Conservation (phyloP, 1,140 invertebrate genomes). For the Caenorhabditis remanei region DNA sequence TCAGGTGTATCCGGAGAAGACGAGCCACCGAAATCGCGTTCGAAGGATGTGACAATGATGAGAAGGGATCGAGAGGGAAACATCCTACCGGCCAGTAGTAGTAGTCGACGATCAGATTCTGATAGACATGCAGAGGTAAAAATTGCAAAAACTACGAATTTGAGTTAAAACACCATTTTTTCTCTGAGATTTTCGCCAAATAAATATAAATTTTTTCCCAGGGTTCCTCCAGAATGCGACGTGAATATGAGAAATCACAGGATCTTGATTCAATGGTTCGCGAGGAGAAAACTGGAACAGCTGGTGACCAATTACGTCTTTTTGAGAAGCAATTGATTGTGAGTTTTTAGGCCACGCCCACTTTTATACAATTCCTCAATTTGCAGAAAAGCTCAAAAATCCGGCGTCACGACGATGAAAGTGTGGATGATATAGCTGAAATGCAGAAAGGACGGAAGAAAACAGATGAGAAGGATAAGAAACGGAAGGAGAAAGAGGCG, state of each 20-base stretch:
- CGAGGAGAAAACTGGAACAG: conserved; percentile 87
- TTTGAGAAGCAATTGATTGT: conserved; percentile 85
- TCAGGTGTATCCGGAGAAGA: conserved; percentile 64
- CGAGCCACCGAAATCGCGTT: conserved; percentile 27
- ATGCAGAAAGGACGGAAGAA: conserved; percentile 82
- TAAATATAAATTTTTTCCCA: conserved; percentile 6
- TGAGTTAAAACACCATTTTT: too few relatives aligned
- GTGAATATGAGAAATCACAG: conserved; percentile 66
- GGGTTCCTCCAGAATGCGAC: conserved; percentile 66
- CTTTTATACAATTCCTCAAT: conserved; percentile 28
- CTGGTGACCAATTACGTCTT: conserved; percentile 86
- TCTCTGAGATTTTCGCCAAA: too few relatives aligned
- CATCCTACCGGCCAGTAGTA: conserved; percentile 65
- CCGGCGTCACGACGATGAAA: conserved; percentile 82
- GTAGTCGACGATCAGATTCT: conserved; percentile 27
- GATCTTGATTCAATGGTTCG: conserved; percentile 81
- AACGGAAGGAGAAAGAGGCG: conserved; percentile 84
- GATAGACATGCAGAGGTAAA: conserved; percentile 56
- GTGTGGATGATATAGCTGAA: conserved; percentile 90
- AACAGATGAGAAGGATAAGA: conserved; percentile 82
- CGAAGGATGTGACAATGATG: conserved; percentile 69
- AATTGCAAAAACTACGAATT: too few relatives aligned
- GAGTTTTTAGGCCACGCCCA: conserved; percentile 63
- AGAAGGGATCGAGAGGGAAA: conserved; percentile 71
- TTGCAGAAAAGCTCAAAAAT: conserved; percentile 69